Base-by-base conservation (phyloP, 2,888 invertebrate genomes). In the Helicoverpa assulta region DNA sequence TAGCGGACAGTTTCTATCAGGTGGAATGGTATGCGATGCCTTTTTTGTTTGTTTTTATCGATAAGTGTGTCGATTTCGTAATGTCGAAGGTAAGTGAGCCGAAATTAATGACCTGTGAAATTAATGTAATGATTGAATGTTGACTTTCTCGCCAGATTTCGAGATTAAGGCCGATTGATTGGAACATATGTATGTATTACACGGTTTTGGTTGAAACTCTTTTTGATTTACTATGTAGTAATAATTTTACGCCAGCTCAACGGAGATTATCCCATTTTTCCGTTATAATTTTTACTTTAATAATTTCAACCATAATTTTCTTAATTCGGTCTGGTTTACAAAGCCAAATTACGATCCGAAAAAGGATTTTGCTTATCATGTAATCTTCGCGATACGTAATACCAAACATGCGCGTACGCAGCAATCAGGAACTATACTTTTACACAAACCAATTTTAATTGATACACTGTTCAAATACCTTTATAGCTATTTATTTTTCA, bases 1-100 rank as follows among this genome's bases (percentile, higher is more conserved):
- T 88, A 86, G 73, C 71, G 62, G 74, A 76, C 70, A 80, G 62
- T 83, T 77, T 63, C 78, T 81, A 78, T 84, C 78, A 52, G 64
- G 62, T 61, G 47, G 54, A 61, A 62, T 47, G 50, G 56, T 50
- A 78, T 55, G 51, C 51, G 62, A 58, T 59, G 59, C 10, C 10
- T 57, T 60, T 80, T 63, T 81, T 75, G 66, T 76, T 76, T 83
- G 73, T 76, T 82, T 73, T 82, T 73, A 66, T 61, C 56, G 66
- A 73, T 67, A 76, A 70, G 72, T 82, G 52, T 73, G 73, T 82
- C 76, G 68, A 73, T 84, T 76, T 70, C 71, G 70, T 76, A 74
- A 83, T 63, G 16, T 66, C 54, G 63, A 55, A n/a, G 57, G 37
- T 51, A 72, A 64, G 59, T 71, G 59, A 75, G 67, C 54, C 64